Percentiles rank a stretch among this genome's conserved stretches.
Conservation (phyloP, 2,797 vertebrate species). For the Eulemur mongoz region DNA sequence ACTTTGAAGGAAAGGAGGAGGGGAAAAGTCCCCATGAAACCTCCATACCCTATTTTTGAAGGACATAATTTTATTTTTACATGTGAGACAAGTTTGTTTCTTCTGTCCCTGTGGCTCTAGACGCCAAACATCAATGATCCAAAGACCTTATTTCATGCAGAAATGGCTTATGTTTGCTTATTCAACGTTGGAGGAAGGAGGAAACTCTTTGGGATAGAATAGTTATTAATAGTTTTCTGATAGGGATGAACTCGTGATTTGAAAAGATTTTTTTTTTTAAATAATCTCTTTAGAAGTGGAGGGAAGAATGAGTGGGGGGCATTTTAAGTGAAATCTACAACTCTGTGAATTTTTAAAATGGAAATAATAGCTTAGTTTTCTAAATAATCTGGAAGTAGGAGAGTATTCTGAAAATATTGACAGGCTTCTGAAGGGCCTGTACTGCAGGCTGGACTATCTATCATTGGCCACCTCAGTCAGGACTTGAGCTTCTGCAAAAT, state of each 20-base stretch:
- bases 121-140: constrained; percentile 64
- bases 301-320: not conserved
- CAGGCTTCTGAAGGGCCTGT: not conserved
- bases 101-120: constrained; percentile 54
- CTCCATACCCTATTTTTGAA: constrained; percentile 1
- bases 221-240: not conserved
- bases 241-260: not conserved
- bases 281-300: not conserved
- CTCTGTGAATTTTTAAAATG: not conserved
- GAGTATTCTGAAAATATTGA: not conserved
- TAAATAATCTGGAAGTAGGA: not conserved
- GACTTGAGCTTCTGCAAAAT: not conserved
- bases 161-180: constrained; percentile 66
- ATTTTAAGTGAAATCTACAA: not conserved
- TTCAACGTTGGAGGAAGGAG: not conserved
- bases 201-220: not conserved
- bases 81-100: constrained; percentile 53
- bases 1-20: not conserved
- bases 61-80: not conserved
- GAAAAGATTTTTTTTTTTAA: not conserved
- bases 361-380: not conserved
- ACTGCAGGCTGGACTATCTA: not conserved
- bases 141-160: constrained; percentile 58
- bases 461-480: not conserved
- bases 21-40: not conserved